A percentile compares a stretch with the other conserved stretches of the same genome.
phyloP scores from a whole-genome alignment of 2,113 vertebrate genomes.

The Prietella phreatophila region DNA sequence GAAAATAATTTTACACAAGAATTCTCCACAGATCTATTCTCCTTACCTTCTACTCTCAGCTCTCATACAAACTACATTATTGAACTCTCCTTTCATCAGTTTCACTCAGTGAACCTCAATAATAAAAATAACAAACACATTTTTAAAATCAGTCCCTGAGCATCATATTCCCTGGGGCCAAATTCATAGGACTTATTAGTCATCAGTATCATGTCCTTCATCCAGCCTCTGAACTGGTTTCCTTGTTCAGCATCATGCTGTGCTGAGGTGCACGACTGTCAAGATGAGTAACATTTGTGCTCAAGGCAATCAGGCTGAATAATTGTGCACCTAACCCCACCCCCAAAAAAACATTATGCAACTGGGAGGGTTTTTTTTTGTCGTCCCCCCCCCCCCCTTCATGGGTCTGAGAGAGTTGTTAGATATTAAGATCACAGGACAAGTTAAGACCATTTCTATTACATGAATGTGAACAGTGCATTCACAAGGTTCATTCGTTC shows the following conservation, averaged over 20 bases:
- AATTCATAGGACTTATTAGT: neutral
- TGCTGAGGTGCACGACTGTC: neutral
- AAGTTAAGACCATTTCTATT: neutral
- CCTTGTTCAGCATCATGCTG: constrained; percentile 5
- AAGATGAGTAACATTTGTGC: neutral
- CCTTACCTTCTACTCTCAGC: too few species aligned
- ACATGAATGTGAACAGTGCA: neutral
- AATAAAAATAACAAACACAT: neutral
- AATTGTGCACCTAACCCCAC: neutral
- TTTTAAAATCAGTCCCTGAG: neutral
- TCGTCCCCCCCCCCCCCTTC: neutral
- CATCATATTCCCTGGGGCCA: neutral
- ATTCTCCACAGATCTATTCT: too few species aligned
- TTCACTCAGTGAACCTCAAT: neutral
- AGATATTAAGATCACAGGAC: neutral
- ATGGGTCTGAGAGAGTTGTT: neutral
- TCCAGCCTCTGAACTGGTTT: neutral
- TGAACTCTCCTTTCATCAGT: neutral
- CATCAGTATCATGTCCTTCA: neutral
- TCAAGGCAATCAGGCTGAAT: neutral
- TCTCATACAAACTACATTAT: neutral
- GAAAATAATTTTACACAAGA: too few species aligned
- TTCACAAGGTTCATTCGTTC: neutral
- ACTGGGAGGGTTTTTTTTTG: too few species aligned
- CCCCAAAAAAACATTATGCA: neutral